Percentiles rank a stretch among this genome's conserved stretches.
Conservation (phyloP, 1,140 invertebrate species). For the Drosophila ficusphila region DNA sequence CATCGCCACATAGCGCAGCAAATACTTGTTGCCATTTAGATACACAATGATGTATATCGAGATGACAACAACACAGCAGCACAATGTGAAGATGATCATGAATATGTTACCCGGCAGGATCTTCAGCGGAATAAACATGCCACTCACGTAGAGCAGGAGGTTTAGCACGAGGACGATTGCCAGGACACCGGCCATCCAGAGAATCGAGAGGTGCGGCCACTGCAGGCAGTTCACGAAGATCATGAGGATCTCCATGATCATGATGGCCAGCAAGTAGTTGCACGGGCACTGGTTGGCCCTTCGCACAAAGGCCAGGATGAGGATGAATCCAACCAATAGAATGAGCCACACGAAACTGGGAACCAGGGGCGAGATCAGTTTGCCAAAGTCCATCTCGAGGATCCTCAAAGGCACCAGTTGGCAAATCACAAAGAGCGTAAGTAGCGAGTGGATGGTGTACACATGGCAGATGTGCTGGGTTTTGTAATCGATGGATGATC, state of each 20-base stretch:
- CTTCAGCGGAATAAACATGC: slow-evolving; percentile 28
- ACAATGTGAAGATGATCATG: neutral
- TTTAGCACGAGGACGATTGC: neutral
- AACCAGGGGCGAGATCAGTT: neutral
- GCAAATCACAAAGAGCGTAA: neutral
- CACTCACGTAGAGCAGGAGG: neutral
- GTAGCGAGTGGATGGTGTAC: neutral
- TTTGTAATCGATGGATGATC: no score
- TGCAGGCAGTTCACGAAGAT: neutral
- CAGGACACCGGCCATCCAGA: neutral
- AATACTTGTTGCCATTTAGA: neutral
- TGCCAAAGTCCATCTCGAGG: neutral
- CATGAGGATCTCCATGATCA: slow-evolving; percentile 10
- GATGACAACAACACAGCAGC: neutral
- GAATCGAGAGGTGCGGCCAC: neutral
- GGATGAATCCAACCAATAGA: slow-evolving; percentile 4
- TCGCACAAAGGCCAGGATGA: slow-evolving; percentile 15
- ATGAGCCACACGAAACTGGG: slow-evolving; percentile 21
- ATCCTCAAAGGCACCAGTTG: neutral
- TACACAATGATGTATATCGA: slow-evolving; percentile 3
- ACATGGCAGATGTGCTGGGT: neutral
- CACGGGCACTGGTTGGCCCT: slow-evolving; percentile 22
- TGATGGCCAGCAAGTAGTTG: slow-evolving; percentile 31
- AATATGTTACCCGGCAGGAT: slow-evolving; percentile 10
- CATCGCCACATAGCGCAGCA: neutral